These are phyloP conservation scores for Varecia variegata DNA, from an alignment of 2,797 vertebrate genomes.

Conservation along the genomic window DNA sequence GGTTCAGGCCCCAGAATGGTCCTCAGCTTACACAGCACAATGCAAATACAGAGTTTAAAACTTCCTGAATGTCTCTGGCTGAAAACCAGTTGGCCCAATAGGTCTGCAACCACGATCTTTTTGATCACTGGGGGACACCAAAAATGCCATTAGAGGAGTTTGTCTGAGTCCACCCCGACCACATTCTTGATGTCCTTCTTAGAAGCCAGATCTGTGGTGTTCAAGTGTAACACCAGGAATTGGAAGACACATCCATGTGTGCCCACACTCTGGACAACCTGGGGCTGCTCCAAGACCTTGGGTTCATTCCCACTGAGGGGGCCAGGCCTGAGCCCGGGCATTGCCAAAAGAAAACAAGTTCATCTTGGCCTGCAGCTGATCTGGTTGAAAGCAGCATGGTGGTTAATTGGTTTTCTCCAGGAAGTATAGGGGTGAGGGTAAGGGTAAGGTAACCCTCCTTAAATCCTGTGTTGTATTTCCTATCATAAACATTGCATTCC, in stretches of 20 bases:
- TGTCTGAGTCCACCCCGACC: constrained; percentile 92
- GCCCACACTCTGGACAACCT: constrained; percentile 91
- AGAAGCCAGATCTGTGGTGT: constrained; percentile 91
- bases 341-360: constrained; percentile 94
- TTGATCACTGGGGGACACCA: constrained; percentile 87
- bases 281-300: constrained; percentile 86
- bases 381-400: constrained; percentile 84
- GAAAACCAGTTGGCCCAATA: constrained; percentile 91
- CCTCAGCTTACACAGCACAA: constrained; percentile 85
- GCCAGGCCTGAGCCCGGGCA: constrained; percentile 89
- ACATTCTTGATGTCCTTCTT: constrained; percentile 92
- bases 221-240: constrained; percentile 94
- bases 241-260: constrained; percentile 93
- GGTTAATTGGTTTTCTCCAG: constrained; percentile 81
- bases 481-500: constrained; percentile 87
- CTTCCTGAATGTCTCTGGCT: constrained; percentile 92
- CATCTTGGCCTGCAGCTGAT: constrained; percentile 94
- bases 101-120: constrained; percentile 89
- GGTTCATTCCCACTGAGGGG: constrained; percentile 85
- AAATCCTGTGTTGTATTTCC: constrained; percentile 88
- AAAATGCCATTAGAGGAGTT: constrained; percentile 89
- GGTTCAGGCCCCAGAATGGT: constrained; percentile 48
- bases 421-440: constrained; percentile 91
- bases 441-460: constrained; percentile 87
- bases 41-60: constrained; percentile 94